phyloP scores from a whole-genome alignment of 2,888 invertebrate genomes.

The Cerastis leucographa region DNA sequence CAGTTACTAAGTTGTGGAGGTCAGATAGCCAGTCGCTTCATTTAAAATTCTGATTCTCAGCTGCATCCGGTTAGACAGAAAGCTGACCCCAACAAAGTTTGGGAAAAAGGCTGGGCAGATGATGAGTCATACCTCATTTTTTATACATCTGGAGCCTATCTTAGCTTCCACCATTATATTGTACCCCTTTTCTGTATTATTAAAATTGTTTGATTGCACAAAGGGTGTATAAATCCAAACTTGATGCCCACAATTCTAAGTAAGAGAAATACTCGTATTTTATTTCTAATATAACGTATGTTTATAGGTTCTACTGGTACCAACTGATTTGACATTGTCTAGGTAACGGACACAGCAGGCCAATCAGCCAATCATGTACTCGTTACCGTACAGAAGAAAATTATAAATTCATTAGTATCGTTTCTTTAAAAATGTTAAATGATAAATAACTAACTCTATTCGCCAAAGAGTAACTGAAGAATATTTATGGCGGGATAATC shows the following conservation, averaged over 20 bases:
- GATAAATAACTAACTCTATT: not conserved
- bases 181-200: not conserved
- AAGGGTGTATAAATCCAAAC: not conserved
- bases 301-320: slow-evolving; percentile 17
- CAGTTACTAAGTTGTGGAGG: no score
- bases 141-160: not conserved
- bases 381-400: slow-evolving; percentile 16
- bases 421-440: slow-evolving; percentile 16
- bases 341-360: slow-evolving; percentile 72
- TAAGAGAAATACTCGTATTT: slow-evolving; percentile 3
- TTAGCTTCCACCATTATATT: not conserved
- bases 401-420: slow-evolving; percentile 32
- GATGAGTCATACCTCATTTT: no score
- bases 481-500: not conserved
- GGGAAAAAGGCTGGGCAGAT: no score
- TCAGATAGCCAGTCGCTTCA: no score
- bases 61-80: no score
- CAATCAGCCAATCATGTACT: slow-evolving; percentile 30
- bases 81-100: no score
- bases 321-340: slow-evolving; percentile 70
- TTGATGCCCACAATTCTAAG: not conserved
- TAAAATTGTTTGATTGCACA: not conserved
- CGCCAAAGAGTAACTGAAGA: not conserved
- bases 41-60: no score
- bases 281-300: not conserved